These are phyloP conservation scores for Girardinus metallicus DNA, from an alignment of 2,797 vertebrate species.

Conservation along the genomic window DNA sequence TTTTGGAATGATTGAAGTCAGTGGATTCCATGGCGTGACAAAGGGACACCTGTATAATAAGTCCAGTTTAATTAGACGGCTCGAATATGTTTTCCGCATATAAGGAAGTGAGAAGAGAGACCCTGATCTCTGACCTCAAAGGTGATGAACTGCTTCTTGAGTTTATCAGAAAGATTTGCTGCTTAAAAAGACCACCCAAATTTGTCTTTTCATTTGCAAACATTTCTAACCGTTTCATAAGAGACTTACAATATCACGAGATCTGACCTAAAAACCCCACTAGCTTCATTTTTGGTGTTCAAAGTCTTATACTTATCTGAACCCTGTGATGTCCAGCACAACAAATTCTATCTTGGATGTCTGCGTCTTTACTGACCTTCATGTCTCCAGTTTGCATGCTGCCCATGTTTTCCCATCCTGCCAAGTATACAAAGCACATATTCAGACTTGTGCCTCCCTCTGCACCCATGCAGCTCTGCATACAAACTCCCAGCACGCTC, in stretches of 20 bases:
- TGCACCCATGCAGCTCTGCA: constrained; percentile 54
- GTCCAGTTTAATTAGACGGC: neutral
- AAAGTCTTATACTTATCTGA: constrained; percentile 3
- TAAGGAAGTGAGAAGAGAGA: neutral
- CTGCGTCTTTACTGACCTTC: constrained; percentile 37
- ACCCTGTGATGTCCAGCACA: neutral
- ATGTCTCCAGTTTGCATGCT: constrained; percentile 70
- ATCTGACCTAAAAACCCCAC: neutral
- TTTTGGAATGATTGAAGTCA: neutral
- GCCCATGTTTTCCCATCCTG: constrained; percentile 64
- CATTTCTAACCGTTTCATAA: neutral
- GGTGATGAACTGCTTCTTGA: neutral
- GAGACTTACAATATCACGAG: neutral
- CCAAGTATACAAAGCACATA: constrained; percentile 68
- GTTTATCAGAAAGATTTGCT: neutral
- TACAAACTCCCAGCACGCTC: constrained; percentile 38
- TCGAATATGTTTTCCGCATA: neutral
- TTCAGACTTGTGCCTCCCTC: constrained; percentile 61
- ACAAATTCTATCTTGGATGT: constrained; percentile 26
- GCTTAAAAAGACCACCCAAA: neutral
- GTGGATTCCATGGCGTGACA: neutral
- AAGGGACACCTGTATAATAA: neutral
- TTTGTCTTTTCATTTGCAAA: neutral
- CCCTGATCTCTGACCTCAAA: neutral
- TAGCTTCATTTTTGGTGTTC: constrained; percentile 15